Percentiles rank a stretch among this genome's conserved stretches.
phyloP scores from a whole-genome alignment of 2,888 invertebrate genomes.

The Macaria notata region DNA sequence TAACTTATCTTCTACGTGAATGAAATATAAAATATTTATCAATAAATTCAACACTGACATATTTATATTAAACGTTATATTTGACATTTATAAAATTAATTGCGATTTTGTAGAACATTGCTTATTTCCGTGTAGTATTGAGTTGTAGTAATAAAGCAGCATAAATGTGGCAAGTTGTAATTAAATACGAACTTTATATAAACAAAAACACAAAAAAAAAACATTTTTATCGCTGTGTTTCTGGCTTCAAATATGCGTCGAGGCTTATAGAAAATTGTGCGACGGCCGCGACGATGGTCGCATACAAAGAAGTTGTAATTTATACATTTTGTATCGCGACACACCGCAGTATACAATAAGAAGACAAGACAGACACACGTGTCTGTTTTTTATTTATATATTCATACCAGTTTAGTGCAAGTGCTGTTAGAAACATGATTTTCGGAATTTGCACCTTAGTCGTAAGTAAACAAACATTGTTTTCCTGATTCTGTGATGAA shows the following conservation, averaged over 20 bases:
- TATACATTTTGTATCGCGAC: not conserved
- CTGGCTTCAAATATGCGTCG: not conserved
- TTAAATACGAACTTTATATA: too few relatives aligned
- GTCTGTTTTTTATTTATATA: not conserved
- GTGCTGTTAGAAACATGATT: slow-evolving; percentile 27
- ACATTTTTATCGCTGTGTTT: too few relatives aligned
- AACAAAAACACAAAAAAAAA: too few relatives aligned
- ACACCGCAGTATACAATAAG: slow-evolving; percentile 13
- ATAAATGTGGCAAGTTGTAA: too few relatives aligned
- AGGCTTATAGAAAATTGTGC: slow-evolving; percentile 6
- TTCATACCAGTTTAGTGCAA: slow-evolving; percentile 3
- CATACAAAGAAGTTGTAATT: slow-evolving; percentile 23
- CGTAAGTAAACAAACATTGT: slow-evolving; percentile 21
- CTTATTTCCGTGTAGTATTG: too few relatives aligned
- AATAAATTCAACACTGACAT: too few relatives aligned
- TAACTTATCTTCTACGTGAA: too few relatives aligned
- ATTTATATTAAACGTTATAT: too few relatives aligned
- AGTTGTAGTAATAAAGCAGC: too few relatives aligned
- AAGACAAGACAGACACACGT: slow-evolving; percentile 20
- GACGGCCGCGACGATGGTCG: slow-evolving; percentile 1
- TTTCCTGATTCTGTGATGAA: not conserved
- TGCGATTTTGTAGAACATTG: too few relatives aligned
- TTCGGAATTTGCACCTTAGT: slow-evolving; percentile 24
- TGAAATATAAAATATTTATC: too few relatives aligned
- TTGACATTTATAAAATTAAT: too few relatives aligned